A percentile compares a stretch with the other conserved stretches of the same genome.
phyloP scores from a whole-genome alignment of 1,140 invertebrate species.

The Dinothrombium tinctorium region DNA sequence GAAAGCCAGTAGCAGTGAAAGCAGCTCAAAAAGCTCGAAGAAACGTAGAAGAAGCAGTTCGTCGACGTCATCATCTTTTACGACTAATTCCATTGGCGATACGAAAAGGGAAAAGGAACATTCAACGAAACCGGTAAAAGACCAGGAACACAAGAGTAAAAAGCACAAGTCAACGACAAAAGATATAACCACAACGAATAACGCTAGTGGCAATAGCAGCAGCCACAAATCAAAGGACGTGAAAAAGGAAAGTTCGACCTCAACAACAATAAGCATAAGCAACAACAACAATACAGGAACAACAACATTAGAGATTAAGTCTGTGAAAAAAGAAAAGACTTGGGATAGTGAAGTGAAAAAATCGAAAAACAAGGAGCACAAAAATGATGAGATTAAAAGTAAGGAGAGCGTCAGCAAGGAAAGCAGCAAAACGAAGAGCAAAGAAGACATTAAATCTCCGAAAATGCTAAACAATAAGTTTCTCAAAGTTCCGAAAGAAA shows the following conservation, averaged over 20 bases:
- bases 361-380: slow-evolving; percentile 1
- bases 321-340: slow-evolving; percentile 11
- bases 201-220: slow-evolving; percentile 4
- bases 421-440: slow-evolving; percentile 11
- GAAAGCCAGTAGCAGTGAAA: neutral
- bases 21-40: neutral
- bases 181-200: slow-evolving; percentile 21
- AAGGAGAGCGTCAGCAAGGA: neutral
- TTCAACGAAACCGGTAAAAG: slow-evolving; percentile 5
- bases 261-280: slow-evolving; percentile 23
- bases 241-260: slow-evolving; percentile 25
- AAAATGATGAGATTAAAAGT: neutral
- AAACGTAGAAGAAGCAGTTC: slow-evolving; percentile 4
- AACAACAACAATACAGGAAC: slow-evolving; percentile 17
- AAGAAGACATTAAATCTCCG: slow-evolving; percentile 18
- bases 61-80: neutral
- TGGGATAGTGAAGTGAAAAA: slow-evolving; percentile 9
- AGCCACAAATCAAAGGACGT: slow-evolving; percentile 13
- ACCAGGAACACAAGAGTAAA: slow-evolving; percentile 9
- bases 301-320: slow-evolving; percentile 16
- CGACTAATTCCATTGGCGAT: neutral
- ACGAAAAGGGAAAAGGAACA: neutral
- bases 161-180: slow-evolving; percentile 14
- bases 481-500: slow-evolving; percentile 16
- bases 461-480: slow-evolving; percentile 21